phyloP scores from a whole-genome alignment of 1,140 invertebrate genomes.

The Dendroctonus valens region DNA sequence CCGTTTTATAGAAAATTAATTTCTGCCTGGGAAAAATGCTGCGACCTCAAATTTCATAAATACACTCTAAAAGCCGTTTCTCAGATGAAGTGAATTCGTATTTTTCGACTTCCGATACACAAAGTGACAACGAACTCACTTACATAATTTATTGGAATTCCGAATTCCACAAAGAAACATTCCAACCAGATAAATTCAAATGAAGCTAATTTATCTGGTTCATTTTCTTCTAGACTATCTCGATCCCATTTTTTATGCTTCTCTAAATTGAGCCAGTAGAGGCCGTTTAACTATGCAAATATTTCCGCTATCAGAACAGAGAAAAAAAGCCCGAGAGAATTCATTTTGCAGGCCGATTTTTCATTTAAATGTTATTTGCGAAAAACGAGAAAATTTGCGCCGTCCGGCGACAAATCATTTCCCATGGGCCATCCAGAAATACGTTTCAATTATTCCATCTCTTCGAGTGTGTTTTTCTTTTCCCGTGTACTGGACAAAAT shows the following conservation, averaged over 20 bases:
- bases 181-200: neutral
- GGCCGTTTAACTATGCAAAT: constrained; percentile 10
- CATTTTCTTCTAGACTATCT: constrained; percentile 4
- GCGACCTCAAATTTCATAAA: too few species aligned
- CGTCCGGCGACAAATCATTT: constrained; percentile 16
- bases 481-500: neutral
- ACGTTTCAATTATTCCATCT: constrained; percentile 7
- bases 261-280: constrained; percentile 11
- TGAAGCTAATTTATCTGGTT: constrained; percentile 10
- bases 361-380: constrained; percentile 14
- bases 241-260: neutral
- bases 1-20: too few species aligned
- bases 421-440: constrained; percentile 6
- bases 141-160: too few species aligned
- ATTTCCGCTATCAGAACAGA: constrained; percentile 5
- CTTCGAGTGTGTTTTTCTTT: neutral
- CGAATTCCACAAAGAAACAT: neutral
- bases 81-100: too few species aligned
- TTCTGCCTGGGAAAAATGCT: too few species aligned
- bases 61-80: too few species aligned
- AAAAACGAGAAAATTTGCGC: constrained; percentile 1
- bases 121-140: too few species aligned
- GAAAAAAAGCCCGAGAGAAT: constrained; percentile 4
- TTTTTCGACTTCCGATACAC: too few species aligned
- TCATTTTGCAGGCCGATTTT: constrained; percentile 14